Base-by-base conservation (phyloP, 2,113 vertebrate genomes). In the Prunella fulvescens region DNA sequence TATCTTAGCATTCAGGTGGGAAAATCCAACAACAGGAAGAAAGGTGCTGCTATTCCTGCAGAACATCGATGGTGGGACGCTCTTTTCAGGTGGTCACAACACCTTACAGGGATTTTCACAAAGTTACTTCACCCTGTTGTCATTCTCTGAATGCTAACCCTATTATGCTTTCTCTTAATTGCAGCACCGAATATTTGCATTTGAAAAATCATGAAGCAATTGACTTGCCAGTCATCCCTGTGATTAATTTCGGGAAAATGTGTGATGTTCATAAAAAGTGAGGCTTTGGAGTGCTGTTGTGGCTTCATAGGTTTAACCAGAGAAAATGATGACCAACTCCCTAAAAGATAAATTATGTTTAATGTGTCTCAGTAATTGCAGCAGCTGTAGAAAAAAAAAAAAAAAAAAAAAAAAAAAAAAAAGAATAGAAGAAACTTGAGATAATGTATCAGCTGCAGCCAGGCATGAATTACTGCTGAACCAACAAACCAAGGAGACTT, bases 51-150 rank as follows among this genome's bases (percentile, higher is more conserved):
- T 31, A 4, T 48, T 67, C 25, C 31, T 76, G 47, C 12, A 18
- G 14, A 47, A 31, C 24, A 10, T 53, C 1, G 0, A 3, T 22
- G 17, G 20, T 39, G n/a, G 54, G 40, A 33, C 51, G 23, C 29
- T 14, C 7, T 22, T 60, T 69, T 69, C 0, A 1, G 37, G 44
- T 19, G 28, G 17, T 12, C 54, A 61, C 20, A 39, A 22, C 25
- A 67, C 13, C 20, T 67, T 25, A 35, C n/a, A 82, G 31, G 35
- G 35, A 23, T 69, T 82, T 82, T 53, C 47, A 61, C 1, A n/a
- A 39, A 53, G 33, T 14, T 45, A 1, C 28, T 78, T 53, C 64
- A 28, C 15, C 54, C 28, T 39, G 4, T 11, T 67, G 45, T 39
- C 10, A 0, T 69, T 69, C 24, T 82, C 31, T 48, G 33, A 48